Base-by-base conservation (phyloP, 2,113 vertebrate genomes). In the Seriola aureovittata region DNA sequence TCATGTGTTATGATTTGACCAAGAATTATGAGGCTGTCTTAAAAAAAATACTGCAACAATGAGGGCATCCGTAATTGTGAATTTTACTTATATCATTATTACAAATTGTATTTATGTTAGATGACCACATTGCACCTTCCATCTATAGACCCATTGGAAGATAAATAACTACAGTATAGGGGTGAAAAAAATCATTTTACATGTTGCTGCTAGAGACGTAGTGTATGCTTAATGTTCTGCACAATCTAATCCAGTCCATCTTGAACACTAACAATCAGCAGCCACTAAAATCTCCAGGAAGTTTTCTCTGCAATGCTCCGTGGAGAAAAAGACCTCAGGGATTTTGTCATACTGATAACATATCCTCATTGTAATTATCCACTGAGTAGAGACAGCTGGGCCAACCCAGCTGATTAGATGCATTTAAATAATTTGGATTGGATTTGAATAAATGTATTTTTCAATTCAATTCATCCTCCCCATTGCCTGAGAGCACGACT, bases 371-470 rank as follows among this genome's bases (percentile, higher is more conserved):
- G 64, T 83, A 91, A 93, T 91, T 91, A 91, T 78, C 72, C 73
- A 64, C 75, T 62, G 62, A 84, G 87, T 71, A 78, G 70, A 87
- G 78, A 88, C 88, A 91, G 85, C 85, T 85, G 88, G 60, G 78
- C 71, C 77, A 85, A 88, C 84, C 55, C 71, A 88, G 64, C 81
- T 88, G 88, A 91, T 83, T 85, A 78, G 54, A 89, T 60, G 72
- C 40, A 86, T 90, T 90, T 85, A 86, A 89, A 92, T 93, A 79
- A 89, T 86, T 86, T 78, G 38, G 16, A 73, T 42, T 65, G 59
- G 32, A 77, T 89, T 84, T 67, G 70, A 90, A 90, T 78, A 85
- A 85, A 88, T 89, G 55, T 71, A 67, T 82, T 85, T 87, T 64
- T 84, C 59, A 84, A 59, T 81, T 59, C 4, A 67, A 72, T 78